phyloP scores from a whole-genome alignment of 2,113 vertebrate species.

The Archocentrus centrarchus region DNA sequence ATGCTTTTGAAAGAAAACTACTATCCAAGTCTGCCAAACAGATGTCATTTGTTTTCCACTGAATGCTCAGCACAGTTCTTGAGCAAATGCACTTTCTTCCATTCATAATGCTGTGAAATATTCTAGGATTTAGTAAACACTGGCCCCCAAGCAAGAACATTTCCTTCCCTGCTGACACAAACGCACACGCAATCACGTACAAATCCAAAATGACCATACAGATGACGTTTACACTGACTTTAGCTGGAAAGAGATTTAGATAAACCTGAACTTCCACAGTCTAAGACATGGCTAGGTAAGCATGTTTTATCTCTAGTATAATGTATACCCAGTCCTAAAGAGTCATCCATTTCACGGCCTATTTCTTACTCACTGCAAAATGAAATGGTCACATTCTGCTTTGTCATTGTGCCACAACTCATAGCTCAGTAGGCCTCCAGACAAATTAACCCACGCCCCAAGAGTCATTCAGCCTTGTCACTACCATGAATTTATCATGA shows the following conservation, averaged over 20 bases:
- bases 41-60: not conserved
- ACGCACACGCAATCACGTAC: not conserved
- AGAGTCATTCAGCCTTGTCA: constrained; percentile 72
- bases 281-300: constrained; percentile 37
- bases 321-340: constrained; percentile 12
- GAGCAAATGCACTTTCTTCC: not conserved
- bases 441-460: constrained; percentile 71
- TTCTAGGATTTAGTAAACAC: not conserved
- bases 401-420: constrained; percentile 62
- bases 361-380: constrained; percentile 53
- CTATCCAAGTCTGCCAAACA: not conserved
- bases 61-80: not conserved
- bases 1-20: not conserved
- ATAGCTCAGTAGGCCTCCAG: constrained; percentile 67
- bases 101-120: not conserved
- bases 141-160: not conserved
- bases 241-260: constrained; percentile 42
- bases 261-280: constrained; percentile 21
- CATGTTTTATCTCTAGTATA: constrained; percentile 24
- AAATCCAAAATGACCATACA: not conserved
- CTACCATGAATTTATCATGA: constrained; percentile 75
- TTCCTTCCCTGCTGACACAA: not conserved
- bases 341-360: constrained; percentile 70
- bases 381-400: constrained; percentile 69
- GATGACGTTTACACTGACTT: constrained; percentile 10